Evolutionary conservation across 2,797 vertebrate species (phyloP), one percentile per base, ranked within the genome.

Genomic region (Columba guinea): DNA sequence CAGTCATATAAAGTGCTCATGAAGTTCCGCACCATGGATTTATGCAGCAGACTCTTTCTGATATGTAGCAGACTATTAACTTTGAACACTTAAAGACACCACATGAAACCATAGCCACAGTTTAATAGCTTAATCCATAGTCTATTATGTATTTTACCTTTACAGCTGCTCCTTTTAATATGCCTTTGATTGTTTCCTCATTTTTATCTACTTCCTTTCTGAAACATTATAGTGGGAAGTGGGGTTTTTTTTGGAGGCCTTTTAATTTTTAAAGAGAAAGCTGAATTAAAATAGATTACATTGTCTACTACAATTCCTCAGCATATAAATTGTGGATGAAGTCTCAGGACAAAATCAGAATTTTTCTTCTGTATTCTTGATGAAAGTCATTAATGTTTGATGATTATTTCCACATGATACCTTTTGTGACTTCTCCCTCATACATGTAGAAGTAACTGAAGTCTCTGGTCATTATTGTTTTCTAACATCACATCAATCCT

Each of bases 161-260:
- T 96, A 92, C 37, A 56, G 39, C 7, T 68, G 58, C 15, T 74
- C 75, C 75, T 91, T 95, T 94, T 87, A 95, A 96, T 85, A 92
- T n/a, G 71, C n/a, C 49, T 95, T 95, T 65, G 71, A 96, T 94
- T 95, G 89, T 91, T 93, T 94, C 93, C 93, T 91, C 68, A 85
- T 67, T 91, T 95, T 95, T 89, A 96, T 93, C 89, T 87, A 64
- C 84, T 94, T 94, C 91, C 91, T 93, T 93, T 96, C 71, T 91
- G 68, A 87, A 95, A 87, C 22, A 76, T 51, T 90, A 63, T 13
- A 87, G 68, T 87, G 46, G 78, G 56, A 92, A 94, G 26, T 13
- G 34, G 34, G 5, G 27, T 0, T 0, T 13, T 84, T 88, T 70
- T 53, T 64, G 10, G n/a, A 94, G 18, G 48, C n/a, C 44, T 79